A percentile compares a stretch with the other conserved stretches of the same genome.
Conservation (phyloP, 2,113 vertebrate species). For the Nymphicus hollandicus region DNA sequence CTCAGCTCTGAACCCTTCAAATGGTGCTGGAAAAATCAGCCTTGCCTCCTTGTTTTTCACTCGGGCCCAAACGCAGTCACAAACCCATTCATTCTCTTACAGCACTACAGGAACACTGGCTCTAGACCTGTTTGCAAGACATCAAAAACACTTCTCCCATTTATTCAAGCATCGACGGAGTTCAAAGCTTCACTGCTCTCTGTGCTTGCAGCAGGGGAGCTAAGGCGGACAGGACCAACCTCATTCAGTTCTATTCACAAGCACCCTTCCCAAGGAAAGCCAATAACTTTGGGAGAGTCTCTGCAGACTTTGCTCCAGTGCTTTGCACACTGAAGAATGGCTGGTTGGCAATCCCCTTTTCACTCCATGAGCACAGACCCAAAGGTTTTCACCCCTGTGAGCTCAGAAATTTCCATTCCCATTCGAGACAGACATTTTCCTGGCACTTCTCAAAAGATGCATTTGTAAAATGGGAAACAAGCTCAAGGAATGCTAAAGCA, state of each 20-base stretch:
- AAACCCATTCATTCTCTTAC: neutral
- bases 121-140: neutral
- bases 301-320: slow-evolving; percentile 4
- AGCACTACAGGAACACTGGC: neutral
- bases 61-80: neutral
- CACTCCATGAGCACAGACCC: slow-evolving; percentile 23
- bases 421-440: slow-evolving; percentile 59
- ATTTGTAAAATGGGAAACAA: slow-evolving; percentile 60
- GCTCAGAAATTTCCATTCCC: slow-evolving; percentile 65
- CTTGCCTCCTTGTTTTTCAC: neutral
- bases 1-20: neutral
- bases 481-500: slow-evolving; percentile 61
- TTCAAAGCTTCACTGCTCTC: neutral
- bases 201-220: neutral
- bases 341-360: slow-evolving; percentile 49
- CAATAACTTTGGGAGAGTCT: slow-evolving; percentile 38
- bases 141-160: neutral
- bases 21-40: neutral
- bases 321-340: slow-evolving; percentile 29
- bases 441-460: slow-evolving; percentile 65
- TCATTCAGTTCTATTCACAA: slow-evolving; percentile 20
- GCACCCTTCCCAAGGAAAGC: slow-evolving; percentile 21
- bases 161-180: neutral
- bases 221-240: neutral
- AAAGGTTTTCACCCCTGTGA: slow-evolving; percentile 46